phyloP scores from a whole-genome alignment of 2,888 invertebrate species.

The Chrysodeixis includens region DNA sequence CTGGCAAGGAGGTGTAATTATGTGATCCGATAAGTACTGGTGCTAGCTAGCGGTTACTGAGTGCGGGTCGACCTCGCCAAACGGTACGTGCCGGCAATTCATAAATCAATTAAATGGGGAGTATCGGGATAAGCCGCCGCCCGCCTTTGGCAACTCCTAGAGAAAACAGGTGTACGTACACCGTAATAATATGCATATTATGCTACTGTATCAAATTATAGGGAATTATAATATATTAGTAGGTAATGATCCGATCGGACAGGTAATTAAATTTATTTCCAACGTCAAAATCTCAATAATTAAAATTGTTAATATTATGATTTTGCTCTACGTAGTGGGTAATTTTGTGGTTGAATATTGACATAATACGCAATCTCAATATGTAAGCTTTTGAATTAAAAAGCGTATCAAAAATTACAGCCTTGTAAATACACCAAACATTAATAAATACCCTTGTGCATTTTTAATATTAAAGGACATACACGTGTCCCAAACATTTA shows the following conservation, averaged over 20 bases:
- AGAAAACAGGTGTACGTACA: not conserved
- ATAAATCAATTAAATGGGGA: slow-evolving; percentile 9
- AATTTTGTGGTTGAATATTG: not conserved
- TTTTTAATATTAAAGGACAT: not conserved
- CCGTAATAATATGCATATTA: not conserved
- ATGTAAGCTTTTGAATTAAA: not conserved
- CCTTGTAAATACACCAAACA: not conserved
- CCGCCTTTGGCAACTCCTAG: slow-evolving; percentile 1
- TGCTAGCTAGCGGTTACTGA: not conserved
- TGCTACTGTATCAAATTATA: no score
- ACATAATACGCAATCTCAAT: no score
- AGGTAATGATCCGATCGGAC: not conserved
- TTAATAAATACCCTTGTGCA: not conserved
- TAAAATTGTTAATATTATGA: no score
- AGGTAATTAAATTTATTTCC: no score
- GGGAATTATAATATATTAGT: no score
- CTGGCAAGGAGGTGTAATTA: slow-evolving; percentile 25
- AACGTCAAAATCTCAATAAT: no score
- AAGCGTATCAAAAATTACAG: not conserved
- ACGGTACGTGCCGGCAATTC: not conserved
- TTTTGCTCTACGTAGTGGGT: no score
- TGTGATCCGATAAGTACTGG: not conserved
- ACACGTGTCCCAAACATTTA: slow-evolving; percentile 20
- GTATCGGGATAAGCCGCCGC: not conserved
- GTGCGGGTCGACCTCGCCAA: not conserved